Evolutionary conservation across 2,888 invertebrate species (phyloP), one percentile per base, ranked within the genome.

Genomic region (Drosophila yooni): DNA sequence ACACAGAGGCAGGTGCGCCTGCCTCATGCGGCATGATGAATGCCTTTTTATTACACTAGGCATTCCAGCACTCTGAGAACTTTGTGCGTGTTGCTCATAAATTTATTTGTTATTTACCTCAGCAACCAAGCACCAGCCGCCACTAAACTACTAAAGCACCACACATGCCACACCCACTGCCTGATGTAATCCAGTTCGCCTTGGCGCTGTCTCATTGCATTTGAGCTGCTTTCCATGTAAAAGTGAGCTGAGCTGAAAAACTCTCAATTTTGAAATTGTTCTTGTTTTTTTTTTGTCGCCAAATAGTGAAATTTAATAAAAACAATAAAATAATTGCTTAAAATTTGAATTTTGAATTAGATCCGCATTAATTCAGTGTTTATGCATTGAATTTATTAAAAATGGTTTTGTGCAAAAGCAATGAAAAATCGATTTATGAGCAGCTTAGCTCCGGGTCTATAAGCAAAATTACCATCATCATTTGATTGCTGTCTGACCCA

Each of bases 41-140:
- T 80, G 83, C 60, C 73, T 61, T 78, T 79, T 83, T 84, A 73
- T 80, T 80, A 64, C 66, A 72, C 80, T 66, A 38, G 67, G 27
- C 59, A 74, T 70, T 34, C 63, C 62, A 40, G 33, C 54, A 46
- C 31, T 27, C 48, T 46, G 48, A 66, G 61, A 69, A 65, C 53
- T 70, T 65, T 70, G 74, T 61, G 85, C 71, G 67, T 72, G 54
- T 73, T 50, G 69, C 81, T 88, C 88, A 88, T 83, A 80, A 73
- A 83, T 88, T 80, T 75, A 71, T 29, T 64, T 48, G 48, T 25
- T 64, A 5, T 52, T 51, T 40, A 64, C n/a, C 64, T 25, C 10
- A n/a, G 18, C 25, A 25, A 36, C 40, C 33, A 6, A 27, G n/a
- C 25, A 25, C 25, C 25, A n/a, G 27, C 5, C 8, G 21, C 7